Evolutionary conservation across 2,113 vertebrate species (phyloP).

Genomic region (Lophochroa leadbeateri): DNA sequence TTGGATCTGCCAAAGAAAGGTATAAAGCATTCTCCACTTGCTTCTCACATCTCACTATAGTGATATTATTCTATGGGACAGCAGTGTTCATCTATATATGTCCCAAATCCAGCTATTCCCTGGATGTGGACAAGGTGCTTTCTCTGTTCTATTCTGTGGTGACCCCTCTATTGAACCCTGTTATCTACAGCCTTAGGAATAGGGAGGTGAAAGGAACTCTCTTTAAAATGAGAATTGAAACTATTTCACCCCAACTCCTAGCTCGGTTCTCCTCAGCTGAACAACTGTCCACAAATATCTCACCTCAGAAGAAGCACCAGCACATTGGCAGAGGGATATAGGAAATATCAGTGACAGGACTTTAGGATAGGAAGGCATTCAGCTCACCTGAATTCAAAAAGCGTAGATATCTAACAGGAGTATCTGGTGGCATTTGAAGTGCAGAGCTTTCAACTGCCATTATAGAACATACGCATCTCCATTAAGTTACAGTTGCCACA

Average conservation of each 20-base stretch:
- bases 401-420: neutral
- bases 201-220: neutral
- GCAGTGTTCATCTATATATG: constrained; percentile 25
- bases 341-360: neutral
- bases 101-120: constrained; percentile 33
- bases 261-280: neutral
- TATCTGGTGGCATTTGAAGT: neutral
- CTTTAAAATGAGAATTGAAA: neutral
- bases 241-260: neutral
- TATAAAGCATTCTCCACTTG: constrained; percentile 38
- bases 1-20: neutral
- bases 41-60: constrained; percentile 31
- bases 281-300: neutral
- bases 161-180: constrained; percentile 29
- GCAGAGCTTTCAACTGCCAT: neutral
- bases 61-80: constrained; percentile 15
- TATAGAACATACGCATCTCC: neutral
- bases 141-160: neutral
- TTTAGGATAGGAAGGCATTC: neutral
- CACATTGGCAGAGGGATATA: neutral
- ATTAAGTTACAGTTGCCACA: neutral
- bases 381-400: neutral
- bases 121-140: neutral
- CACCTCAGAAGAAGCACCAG: neutral
- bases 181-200: constrained; percentile 38